These are phyloP conservation scores for Atherinomorus stipes DNA, from an alignment of 2,113 vertebrate species.

Conservation along the genomic window DNA sequence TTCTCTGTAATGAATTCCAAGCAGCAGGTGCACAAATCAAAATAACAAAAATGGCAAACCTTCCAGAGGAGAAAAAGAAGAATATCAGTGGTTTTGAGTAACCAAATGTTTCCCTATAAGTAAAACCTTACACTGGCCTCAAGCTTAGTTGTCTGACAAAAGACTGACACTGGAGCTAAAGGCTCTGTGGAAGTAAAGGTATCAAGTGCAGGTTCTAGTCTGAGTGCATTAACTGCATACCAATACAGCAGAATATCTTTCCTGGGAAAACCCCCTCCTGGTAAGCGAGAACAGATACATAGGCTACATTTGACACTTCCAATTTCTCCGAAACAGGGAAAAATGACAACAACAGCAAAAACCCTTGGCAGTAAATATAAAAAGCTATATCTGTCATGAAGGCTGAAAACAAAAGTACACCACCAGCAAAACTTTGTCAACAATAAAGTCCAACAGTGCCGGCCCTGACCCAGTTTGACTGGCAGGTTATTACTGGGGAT, in stretches of 20 bases:
- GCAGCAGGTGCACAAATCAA: too few relatives aligned
- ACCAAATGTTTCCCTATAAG: conserved; percentile 44
- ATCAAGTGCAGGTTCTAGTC: conserved; percentile 43
- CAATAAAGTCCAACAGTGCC: conserved; percentile 16
- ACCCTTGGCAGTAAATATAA: conserved; percentile 12
- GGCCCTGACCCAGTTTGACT: conserved; percentile 39
- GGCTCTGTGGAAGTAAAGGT: conserved; percentile 53
- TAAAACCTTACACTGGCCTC: conserved; percentile 49
- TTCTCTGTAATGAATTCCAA: too few relatives aligned
- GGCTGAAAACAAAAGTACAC: conserved; percentile 34
- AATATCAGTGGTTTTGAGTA: conserved; percentile 26
- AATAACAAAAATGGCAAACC: too few relatives aligned
- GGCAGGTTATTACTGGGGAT: conserved; percentile 42
- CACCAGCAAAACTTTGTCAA: conserved; percentile 21
- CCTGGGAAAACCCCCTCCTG: conserved; percentile 36
- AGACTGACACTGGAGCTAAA: conserved; percentile 63
- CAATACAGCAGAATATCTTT: conserved; percentile 22
- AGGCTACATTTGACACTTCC: conserved; percentile 42
- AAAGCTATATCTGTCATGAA: neutral
- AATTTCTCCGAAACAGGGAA: conserved; percentile 19
- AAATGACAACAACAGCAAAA: conserved; percentile 22
- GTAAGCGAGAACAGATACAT: conserved; percentile 22
- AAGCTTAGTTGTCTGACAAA: conserved; percentile 57
- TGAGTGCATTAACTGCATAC: conserved; percentile 43
- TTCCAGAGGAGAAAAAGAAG: neutral